Evolutionary conservation across 2,797 vertebrate genomes (phyloP).

Genomic region (Manis pentadactyla): DNA sequence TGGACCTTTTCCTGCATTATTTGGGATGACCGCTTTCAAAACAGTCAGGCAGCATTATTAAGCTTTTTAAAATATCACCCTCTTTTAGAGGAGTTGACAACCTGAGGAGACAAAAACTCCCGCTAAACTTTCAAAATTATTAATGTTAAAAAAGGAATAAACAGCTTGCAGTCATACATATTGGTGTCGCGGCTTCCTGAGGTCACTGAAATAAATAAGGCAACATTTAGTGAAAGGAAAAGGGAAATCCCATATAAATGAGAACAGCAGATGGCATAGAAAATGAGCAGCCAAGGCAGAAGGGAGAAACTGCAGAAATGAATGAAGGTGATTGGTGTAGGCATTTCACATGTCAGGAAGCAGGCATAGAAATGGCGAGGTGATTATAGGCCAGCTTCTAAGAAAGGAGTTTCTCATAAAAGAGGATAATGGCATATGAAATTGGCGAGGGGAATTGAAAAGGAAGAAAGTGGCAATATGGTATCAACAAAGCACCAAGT

Average conservation of each 20-base stretch:
- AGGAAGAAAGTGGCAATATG: conserved; percentile 63
- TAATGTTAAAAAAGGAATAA: conserved; percentile 79
- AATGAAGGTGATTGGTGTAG: conserved; percentile 52
- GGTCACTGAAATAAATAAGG: conserved; percentile 74
- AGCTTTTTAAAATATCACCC: background rate
- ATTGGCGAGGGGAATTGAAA: conserved; percentile 67
- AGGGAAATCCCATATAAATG: conserved; percentile 72
- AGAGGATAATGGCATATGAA: conserved; percentile 60
- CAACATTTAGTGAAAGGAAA: conserved; percentile 78
- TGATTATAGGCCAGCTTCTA: conserved; percentile 63
- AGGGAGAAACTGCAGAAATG: conserved; percentile 60
- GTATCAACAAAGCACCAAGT: conserved; percentile 45
- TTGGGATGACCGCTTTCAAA: conserved; percentile 21
- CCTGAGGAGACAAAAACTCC: background rate
- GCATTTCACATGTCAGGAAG: conserved; percentile 73
- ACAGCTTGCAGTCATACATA: conserved; percentile 74
- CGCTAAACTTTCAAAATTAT: conserved; percentile 71
- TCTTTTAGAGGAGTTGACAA: conserved; percentile 46
- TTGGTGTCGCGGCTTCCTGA: conserved; percentile 74
- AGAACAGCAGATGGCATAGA: conserved; percentile 56
- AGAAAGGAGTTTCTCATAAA: conserved; percentile 69
- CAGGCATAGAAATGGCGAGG: background rate
- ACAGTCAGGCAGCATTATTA: background rate
- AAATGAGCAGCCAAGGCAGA: conserved; percentile 70
- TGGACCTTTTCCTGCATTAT: conserved; percentile 14